phyloP scores from a whole-genome alignment of 1,140 invertebrate genomes.

The Telenomus remus region DNA sequence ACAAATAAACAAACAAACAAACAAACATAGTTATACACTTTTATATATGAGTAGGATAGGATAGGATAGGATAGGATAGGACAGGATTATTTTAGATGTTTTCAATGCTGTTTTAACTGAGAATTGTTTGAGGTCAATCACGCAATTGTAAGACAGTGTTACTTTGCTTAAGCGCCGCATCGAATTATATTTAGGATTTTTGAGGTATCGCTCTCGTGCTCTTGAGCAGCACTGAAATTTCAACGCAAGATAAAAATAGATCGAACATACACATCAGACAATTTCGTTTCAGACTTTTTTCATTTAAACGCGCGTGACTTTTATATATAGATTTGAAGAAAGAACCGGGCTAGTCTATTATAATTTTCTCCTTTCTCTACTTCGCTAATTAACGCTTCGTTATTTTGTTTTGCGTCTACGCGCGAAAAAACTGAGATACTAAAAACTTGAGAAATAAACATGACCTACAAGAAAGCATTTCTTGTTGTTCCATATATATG shows the following conservation, averaged over 20 bases:
- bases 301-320: background rate
- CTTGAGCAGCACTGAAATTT: background rate
- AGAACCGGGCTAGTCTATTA: background rate
- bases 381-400: background rate
- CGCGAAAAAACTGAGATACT: background rate
- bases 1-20: too few relatives aligned
- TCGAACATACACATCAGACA: background rate
- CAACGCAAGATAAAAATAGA: background rate
- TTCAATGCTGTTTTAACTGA: too few relatives aligned
- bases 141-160: background rate
- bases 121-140: background rate
- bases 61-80: too few relatives aligned
- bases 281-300: background rate
- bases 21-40: too few relatives aligned
- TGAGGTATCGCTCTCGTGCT: background rate
- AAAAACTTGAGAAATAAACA: background rate
- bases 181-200: background rate
- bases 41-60: too few relatives aligned
- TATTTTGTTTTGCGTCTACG: too few relatives aligned
- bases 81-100: too few relatives aligned
- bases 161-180: background rate
- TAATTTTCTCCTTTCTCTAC: background rate
- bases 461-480: conserved; percentile 1
- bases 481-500: background rate
- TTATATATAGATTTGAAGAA: background rate